Percentiles rank a stretch among this genome's conserved stretches.
These are phyloP conservation scores for Anoncus sp. DNA, from an alignment of 2,888 invertebrate species.

Conservation along the genomic window DNA sequence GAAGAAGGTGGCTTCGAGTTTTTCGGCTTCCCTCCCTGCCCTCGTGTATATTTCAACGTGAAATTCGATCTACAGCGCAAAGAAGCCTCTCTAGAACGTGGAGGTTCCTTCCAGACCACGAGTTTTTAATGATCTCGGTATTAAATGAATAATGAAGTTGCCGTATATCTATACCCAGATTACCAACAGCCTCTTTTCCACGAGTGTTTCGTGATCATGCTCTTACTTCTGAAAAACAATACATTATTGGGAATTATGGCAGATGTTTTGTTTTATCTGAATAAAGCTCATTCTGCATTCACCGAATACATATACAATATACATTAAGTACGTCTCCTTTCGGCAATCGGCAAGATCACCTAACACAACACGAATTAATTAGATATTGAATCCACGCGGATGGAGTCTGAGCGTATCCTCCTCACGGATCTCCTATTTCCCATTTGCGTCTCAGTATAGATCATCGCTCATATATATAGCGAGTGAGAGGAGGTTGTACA, in stretches of 20 bases:
- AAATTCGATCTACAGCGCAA: conserved; percentile 17
- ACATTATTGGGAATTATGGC: too few relatives aligned
- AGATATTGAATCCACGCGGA: conserved; percentile 17
- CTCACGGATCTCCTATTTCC: conserved; percentile 17
- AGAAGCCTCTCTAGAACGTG: conserved; percentile 14
- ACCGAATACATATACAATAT: neutral
- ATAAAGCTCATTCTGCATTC: too few relatives aligned
- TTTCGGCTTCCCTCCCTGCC: conserved; percentile 1
- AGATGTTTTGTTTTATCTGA: too few relatives aligned
- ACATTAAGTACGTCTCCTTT: neutral
- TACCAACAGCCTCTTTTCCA: neutral
- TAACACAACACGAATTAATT: conserved; percentile 7
- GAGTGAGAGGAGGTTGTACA: neutral
- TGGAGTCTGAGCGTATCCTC: neutral
- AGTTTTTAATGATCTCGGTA: conserved; percentile 2
- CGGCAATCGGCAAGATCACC: neutral
- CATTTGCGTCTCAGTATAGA: conserved; percentile 8
- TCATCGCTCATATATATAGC: conserved; percentile 4
- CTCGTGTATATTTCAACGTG: conserved; percentile 2
- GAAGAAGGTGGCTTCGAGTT: conserved; percentile 5
- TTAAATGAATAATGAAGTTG: neutral
- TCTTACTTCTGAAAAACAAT: too few relatives aligned
- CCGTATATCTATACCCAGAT: neutral
- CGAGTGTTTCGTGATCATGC: neutral
- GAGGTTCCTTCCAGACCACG: neutral